Evolutionary conservation across 2,888 invertebrate species (phyloP), one percentile per base, ranked within the genome.

Genomic region (Balanococcus diminutus): DNA sequence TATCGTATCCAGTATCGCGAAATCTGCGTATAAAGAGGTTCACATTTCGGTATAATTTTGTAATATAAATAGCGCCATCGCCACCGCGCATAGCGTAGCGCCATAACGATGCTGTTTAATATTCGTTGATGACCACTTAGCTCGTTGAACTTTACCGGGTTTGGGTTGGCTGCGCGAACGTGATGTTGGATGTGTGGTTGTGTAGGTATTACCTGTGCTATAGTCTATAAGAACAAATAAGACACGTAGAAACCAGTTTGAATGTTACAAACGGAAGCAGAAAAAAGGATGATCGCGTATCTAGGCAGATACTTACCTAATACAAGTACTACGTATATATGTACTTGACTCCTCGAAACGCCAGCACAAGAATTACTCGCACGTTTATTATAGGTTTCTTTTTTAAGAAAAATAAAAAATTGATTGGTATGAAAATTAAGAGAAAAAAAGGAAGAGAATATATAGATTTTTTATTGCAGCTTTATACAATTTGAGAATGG

Each of bases 101-200:
- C 46, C 46, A n/a, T n/a, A 61, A 61, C 61, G 61, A 61, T 25
- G 61, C 61, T 46, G 61, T 61, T 61, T 61, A 61, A 61, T 61
- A 61, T 61, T 61, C 61, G 25, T 61, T 61, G 25, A 61, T 25
- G 61, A 61, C 61, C 61, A 61, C 61, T 61, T 61, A 61, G 61
- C 61, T 61, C 61, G 61, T 61, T 61, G 61, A 61, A 61, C 61
- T 61, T 61, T 61, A 61, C 61, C 61, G 61, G 8, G 61, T 61
- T 61, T 25, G 8, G 22, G 8, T 4, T 25, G 3, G 46, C 3
- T 36, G 36, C 36, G 36, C 8, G 36, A n/a, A n/a, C n/a, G n/a
- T 36, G 8, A n/a, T 46, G 46, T 5, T 46, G 46, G n/a, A 4
- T 46, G n/a, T n/a, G 46, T n/a, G 46, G n/a, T n/a, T 46, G 46